These are phyloP conservation scores for Drosophila fulvimacula DNA, from an alignment of 2,888 invertebrate genomes.

Conservation along the genomic window DNA sequence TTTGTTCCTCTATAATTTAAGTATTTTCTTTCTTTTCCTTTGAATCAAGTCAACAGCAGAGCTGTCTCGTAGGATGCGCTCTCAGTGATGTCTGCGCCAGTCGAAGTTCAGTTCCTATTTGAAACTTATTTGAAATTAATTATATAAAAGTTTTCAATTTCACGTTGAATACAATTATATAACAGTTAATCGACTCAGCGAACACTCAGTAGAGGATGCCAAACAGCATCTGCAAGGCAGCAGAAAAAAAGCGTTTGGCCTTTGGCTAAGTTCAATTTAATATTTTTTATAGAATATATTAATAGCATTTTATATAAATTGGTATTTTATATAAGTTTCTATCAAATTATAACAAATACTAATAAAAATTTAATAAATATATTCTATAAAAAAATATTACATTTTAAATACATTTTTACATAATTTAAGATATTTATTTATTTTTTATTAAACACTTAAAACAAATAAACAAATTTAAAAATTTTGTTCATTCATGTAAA, in stretches of 20 bases:
- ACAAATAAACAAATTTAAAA: no score
- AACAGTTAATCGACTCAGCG: background rate
- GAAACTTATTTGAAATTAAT: background rate
- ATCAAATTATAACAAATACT: no score
- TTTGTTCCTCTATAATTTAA: background rate
- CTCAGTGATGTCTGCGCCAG: background rate
- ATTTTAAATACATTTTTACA: no score
- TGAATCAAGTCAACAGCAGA: background rate
- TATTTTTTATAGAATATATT: no score
- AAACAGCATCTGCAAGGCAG: background rate
- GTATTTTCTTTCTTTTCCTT: background rate
- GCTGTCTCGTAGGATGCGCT: background rate
- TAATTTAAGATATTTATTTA: no score
- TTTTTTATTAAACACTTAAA: no score
- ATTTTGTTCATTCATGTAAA: no score
- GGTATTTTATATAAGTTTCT: no score
- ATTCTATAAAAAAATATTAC: no score
- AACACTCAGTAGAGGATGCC: background rate
- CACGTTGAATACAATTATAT: background rate
- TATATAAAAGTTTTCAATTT: background rate
- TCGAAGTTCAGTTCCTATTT: background rate
- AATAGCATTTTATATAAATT: no score
- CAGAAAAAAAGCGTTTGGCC: background rate
- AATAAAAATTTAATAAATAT: no score
- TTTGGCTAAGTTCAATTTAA: background rate